Percentiles rank a stretch among this genome's conserved stretches.
Conservation (phyloP, 2,113 vertebrate species). For the Colistium nudipinnis region DNA sequence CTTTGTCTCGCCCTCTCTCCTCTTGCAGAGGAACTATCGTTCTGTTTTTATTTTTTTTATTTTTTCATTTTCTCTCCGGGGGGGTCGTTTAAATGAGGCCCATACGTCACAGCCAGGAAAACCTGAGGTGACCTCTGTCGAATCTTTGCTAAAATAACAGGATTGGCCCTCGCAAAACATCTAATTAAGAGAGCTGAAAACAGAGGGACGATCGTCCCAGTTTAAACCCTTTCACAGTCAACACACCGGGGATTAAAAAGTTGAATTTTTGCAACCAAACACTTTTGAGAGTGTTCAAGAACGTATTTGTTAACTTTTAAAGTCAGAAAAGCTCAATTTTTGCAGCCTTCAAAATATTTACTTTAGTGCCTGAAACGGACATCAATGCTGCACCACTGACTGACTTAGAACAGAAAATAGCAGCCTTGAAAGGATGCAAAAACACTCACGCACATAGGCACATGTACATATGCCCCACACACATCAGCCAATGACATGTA, state of each 20-base stretch:
- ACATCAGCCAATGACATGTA: conserved; percentile 11
- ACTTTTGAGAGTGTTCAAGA: not conserved
- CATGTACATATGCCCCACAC: not conserved
- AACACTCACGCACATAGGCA: not conserved
- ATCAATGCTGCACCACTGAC: conserved; percentile 7
- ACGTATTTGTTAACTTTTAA: conserved; percentile 8
- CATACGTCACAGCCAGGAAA: conserved; percentile 56
- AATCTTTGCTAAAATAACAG: conserved; percentile 50
- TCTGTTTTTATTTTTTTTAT: conserved; percentile 56
- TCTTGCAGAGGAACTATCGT: conserved; percentile 22
- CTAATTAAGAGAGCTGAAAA: conserved; percentile 35
- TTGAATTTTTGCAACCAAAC: not conserved
- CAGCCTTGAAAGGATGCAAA: conserved; percentile 9
- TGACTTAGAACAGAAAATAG: not conserved
- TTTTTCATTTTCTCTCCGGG: too few species aligned
- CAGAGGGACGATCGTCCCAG: not conserved
- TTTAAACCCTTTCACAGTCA: conserved; percentile 18
- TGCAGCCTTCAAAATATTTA: conserved; percentile 22
- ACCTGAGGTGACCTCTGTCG: conserved; percentile 49
- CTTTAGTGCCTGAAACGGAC: conserved; percentile 2
- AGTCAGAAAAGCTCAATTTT: conserved; percentile 13
- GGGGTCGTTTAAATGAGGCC: conserved; percentile 42
- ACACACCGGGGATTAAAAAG: conserved; percentile 14
- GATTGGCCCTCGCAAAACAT: conserved; percentile 19
- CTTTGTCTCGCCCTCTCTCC: conserved; percentile 37